Evolutionary conservation across 2,888 invertebrate species (phyloP).

Genomic region (Eupithecia vulgata): DNA sequence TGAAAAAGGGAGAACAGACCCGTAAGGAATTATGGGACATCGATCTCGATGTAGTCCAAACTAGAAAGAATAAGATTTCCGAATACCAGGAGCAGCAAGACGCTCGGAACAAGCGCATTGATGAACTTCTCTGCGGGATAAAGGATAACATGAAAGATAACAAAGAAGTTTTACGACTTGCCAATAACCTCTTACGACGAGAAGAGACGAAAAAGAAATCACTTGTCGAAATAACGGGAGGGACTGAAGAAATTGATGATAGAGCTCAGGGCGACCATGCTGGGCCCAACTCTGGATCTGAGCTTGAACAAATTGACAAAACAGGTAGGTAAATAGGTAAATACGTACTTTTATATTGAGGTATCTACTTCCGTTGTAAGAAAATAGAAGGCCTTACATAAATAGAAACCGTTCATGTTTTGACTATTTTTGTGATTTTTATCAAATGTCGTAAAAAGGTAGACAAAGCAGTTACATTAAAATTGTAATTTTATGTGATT

Average conservation of each 20-base stretch:
- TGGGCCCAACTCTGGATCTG: constrained; percentile 18
- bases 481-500: background rate
- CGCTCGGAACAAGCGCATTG: constrained; percentile 66
- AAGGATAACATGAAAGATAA: constrained; percentile 79
- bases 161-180: constrained; percentile 70
- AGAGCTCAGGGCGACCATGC: constrained; percentile 67
- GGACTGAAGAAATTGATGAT: constrained; percentile 51
- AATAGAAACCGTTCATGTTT: background rate
- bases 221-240: constrained; percentile 46
- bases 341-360: background rate
- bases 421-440: background rate
- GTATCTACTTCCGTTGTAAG: background rate
- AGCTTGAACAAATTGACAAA: constrained; percentile 18
- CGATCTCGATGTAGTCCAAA: constrained; percentile 50
- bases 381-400: background rate
- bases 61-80: constrained; percentile 52
- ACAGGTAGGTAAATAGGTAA: background rate
- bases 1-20: constrained; percentile 44
- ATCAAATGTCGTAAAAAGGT: background rate
- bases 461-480: background rate
- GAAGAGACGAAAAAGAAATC: constrained; percentile 61
- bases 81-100: constrained; percentile 59
- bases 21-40: constrained; percentile 67
- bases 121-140: constrained; percentile 68
- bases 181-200: constrained; percentile 69